Evolutionary conservation across 2,888 invertebrate genomes (phyloP), one percentile per base, ranked within the genome.

Genomic region (Pinctada fucata): DNA sequence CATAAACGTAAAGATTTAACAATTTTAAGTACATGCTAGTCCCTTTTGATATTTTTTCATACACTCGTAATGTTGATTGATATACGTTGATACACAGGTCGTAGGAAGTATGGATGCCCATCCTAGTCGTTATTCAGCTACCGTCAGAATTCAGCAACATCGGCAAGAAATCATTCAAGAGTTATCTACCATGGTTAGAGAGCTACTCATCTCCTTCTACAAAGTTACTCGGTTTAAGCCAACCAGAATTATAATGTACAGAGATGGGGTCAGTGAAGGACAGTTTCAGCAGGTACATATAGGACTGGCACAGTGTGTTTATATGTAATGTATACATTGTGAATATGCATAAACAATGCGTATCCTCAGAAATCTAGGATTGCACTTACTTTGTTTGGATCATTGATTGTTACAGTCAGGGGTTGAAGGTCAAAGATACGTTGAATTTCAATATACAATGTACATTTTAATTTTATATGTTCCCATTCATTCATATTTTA

Each of bases 51-150:
- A 31, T 31, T 31, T 31, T 31, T 31, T 31, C n/a, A 31, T 31
- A 31, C 31, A 31, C 31, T 31, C 31, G 0, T 1, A 31, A 31
- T 31, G 31, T 31, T 31, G 31, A 31, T 31, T 31, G 31, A 31
- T 31, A 1, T 31, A 31, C 31, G 31, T 31, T 31, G 31, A 31
- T 31, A 31, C 31, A 31, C 79, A 93, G 93, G 94, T 99, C 75
- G 99, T 99, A n/a, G 99, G 98, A 83, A 98, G 98, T 84, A 99
- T 99, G 99, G 99, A 99, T 94, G 99, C 99, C 80, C 99, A 99
- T 94, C 99, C 99, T 4, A 98, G 98, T 84, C 95, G 99, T 67
- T 99, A 99, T 93, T 98, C 99, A 66, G 99, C 99, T 85, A 99
- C 99, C 1, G 99, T 99, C 73, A 93, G 99, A 76, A 99, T 99